A percentile compares a stretch with the other conserved stretches of the same genome.
Evolutionary conservation across 2,797 vertebrate genomes (phyloP).

Genomic region (Setipinna tenuifilis): DNA sequence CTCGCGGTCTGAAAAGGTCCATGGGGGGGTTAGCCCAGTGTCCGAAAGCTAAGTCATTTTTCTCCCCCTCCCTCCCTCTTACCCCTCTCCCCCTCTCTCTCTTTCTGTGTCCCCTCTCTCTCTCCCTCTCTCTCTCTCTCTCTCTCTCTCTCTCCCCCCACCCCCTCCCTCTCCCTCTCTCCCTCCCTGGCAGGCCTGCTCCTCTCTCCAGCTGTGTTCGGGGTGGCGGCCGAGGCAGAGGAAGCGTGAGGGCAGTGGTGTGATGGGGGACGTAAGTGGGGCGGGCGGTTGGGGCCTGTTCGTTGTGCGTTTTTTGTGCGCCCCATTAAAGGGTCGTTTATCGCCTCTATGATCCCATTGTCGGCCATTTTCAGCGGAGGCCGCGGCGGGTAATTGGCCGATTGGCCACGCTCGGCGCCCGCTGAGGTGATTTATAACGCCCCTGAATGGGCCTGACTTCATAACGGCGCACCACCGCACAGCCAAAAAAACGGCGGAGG

Average conservation of each 20-base stretch:
- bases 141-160: conserved; percentile 71
- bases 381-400: conserved; percentile 99
- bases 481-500: conserved; percentile 73
- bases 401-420: conserved; percentile 93
- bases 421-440: conserved; percentile 97
- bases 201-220: conserved; percentile 91
- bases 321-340: conserved; percentile 83
- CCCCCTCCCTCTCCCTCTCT: conserved; percentile 72
- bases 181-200: conserved; percentile 58
- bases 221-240: conserved; percentile 94
- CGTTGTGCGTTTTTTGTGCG: conserved; percentile 73
- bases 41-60: conserved; percentile 87
- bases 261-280: conserved; percentile 99
- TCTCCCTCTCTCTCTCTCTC: conserved; percentile 78
- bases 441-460: conserved; percentile 90
- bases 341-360: conserved; percentile 84
- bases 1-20: conserved; percentile 89
- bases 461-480: conserved; percentile 67
- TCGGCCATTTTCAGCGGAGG: conserved; percentile 85
- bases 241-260: conserved; percentile 99
- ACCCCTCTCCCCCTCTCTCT: conserved; percentile 57
- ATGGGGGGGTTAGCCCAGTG: conserved; percentile 62
- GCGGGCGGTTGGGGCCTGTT: conserved; percentile 85
- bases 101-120: conserved; percentile 67
- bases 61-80: conserved; percentile 88